A percentile compares a stretch with the other conserved stretches of the same genome.
These are phyloP conservation scores for Phalacrocorax carbo DNA, from an alignment of 2,113 vertebrate species.

Conservation along the genomic window DNA sequence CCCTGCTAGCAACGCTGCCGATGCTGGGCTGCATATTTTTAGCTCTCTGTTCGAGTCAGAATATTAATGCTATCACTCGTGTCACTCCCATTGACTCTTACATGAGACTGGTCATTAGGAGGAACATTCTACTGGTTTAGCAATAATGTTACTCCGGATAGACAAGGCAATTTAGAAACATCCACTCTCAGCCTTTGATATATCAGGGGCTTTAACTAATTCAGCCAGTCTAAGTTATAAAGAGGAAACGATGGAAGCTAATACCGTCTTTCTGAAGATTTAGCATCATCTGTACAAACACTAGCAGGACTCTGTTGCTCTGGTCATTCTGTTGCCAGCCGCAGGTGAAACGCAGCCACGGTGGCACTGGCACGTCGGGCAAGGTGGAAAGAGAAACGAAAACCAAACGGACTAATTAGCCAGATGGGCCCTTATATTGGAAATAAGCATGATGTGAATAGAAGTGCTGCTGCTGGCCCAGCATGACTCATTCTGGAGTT, in stretches of 20 bases:
- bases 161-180: background rate
- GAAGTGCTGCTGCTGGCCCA: background rate
- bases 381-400: background rate
- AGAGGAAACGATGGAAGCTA: background rate
- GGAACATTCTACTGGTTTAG: background rate
- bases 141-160: background rate
- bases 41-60: background rate
- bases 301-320: background rate
- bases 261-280: background rate
- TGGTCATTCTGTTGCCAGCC: background rate
- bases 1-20: background rate
- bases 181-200: background rate
- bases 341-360: background rate
- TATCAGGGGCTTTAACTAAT: background rate
- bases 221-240: background rate
- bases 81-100: background rate
- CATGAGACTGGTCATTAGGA: background rate
- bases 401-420: background rate
- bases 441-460: background rate
- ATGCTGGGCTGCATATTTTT: background rate
- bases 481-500: accelerated
- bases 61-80: background rate
- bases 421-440: background rate
- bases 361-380: background rate
- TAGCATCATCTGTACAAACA: background rate